Evolutionary conservation across 2,888 invertebrate genomes (phyloP), one percentile per base, ranked within the genome.

Genomic region (Theretra japonica): DNA sequence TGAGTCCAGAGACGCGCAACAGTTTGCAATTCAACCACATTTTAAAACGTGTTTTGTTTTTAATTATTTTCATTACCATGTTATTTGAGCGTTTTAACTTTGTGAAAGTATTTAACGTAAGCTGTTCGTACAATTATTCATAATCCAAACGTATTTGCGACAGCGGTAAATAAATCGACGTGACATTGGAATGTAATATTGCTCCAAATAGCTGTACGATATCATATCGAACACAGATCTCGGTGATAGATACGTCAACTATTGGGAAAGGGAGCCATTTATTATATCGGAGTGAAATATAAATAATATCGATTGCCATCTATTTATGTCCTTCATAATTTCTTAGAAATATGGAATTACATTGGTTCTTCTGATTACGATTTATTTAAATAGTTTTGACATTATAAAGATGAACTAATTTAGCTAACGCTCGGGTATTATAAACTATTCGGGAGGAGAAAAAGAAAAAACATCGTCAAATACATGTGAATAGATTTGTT

Each of bases 181-280:
- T 48, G 48, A 65, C 65, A 65, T 41, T 65, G 65, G 65, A 65
- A 65, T 65, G 65, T 65, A 65, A 65, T 65, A 65, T 65, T 23
- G 23, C 48, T 21, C 15, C 65, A 41, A 65, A 65, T 65, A 65
- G 65, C 41, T 53, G 53, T 53, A 7, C 48, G 41, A 48, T 65
- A 25, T n/a, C 65, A 65, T 65, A 48, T 65, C 65, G 65, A 41
- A 65, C 48, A 65, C 65, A 65, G 48, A 65, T 65, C 65, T 65
- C 60, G 30, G 65, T 65, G 65, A 65, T 65, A 65, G 65, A 65
- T 65, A 65, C 23, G 65, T 65, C 65, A 65, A 65, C 65, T 65
- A 65, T 62, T 62, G 62, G 62, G 8, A 33, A 33, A 62, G 62
- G 62, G 62, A 33, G 1, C 21, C 62, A 3, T 65, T 48, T 48